These are phyloP conservation scores for Micromesistius poutassou DNA, from an alignment of 2,797 vertebrate species.

Conservation along the genomic window DNA sequence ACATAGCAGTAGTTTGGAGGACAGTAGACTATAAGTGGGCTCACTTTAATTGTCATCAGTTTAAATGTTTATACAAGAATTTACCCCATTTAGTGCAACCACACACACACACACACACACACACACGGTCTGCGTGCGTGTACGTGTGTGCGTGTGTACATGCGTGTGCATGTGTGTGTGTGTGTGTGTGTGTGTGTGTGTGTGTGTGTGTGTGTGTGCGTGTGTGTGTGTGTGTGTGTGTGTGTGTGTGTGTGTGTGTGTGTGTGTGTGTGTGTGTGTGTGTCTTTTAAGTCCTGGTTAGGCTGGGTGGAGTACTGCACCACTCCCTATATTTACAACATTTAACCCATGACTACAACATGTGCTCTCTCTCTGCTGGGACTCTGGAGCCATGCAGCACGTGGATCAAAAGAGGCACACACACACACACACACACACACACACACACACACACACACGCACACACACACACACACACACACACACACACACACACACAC, in stretches of 20 bases:
- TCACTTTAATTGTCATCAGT: background rate
- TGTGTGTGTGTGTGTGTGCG: conserved; percentile 6
- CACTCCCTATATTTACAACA: conserved; percentile 3
- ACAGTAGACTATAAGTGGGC: background rate
- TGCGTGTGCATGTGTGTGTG: conserved; percentile 3
- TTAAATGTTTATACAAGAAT: background rate
- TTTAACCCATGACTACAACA: conserved; percentile 1
- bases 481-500: too few species aligned
- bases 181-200: background rate
- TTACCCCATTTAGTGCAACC: background rate
- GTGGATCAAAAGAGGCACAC: background rate
- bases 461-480: too few species aligned
- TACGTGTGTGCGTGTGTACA: background rate
- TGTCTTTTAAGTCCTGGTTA: background rate
- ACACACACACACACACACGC: too few species aligned
- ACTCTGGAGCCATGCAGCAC: background rate
- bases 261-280: conserved; percentile 3
- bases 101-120: background rate
- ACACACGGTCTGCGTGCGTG: background rate
- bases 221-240: background rate
- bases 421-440: too few species aligned
- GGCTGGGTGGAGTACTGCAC: conserved; percentile 7
- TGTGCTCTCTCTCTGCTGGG: background rate
- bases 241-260: background rate
- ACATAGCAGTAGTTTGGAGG: background rate